Conservation (phyloP, 1,140 invertebrate species). For the Proctacanthus coquilletti region DNA sequence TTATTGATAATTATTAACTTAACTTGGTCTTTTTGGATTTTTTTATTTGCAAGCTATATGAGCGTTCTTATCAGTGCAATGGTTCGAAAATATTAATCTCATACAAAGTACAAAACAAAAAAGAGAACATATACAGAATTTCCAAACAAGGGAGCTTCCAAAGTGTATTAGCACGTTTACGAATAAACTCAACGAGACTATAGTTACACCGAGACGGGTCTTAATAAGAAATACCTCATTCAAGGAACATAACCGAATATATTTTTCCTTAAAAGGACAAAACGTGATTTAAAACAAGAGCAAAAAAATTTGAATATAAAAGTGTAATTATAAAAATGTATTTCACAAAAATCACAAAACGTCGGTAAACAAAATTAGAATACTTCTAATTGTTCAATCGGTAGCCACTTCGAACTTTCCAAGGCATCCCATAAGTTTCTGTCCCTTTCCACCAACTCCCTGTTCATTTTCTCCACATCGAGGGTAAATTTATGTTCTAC, state of each 20-base stretch:
- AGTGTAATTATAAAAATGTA: too few species aligned
- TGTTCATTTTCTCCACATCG: conserved; percentile 57
- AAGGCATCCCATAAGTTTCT: conserved; percentile 63
- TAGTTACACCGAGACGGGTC: too few species aligned
- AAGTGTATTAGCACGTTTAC: neutral
- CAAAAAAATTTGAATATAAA: too few species aligned
- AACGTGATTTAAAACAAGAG: too few species aligned
- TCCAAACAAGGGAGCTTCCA: neutral
- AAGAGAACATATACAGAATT: neutral
- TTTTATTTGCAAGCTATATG: neutral
- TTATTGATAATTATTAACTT: neutral
- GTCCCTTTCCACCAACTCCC: conserved; percentile 55
- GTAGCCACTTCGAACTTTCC: conserved; percentile 63
- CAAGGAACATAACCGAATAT: too few species aligned
- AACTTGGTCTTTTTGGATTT: neutral
- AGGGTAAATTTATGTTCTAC: conserved; percentile 54
- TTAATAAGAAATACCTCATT: too few species aligned
- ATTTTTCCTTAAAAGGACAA: too few species aligned
- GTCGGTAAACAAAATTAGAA: too few species aligned
- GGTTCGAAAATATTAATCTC: too few species aligned
- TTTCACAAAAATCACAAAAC: too few species aligned
- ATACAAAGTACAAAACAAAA: too few species aligned
- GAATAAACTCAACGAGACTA: too few species aligned
- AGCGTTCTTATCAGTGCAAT: neutral
- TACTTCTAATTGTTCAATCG: conserved; percentile 41